Evolutionary conservation across 1,140 invertebrate genomes (phyloP), one percentile per base, ranked within the genome.

Genomic region (Copidosoma floridanum): DNA sequence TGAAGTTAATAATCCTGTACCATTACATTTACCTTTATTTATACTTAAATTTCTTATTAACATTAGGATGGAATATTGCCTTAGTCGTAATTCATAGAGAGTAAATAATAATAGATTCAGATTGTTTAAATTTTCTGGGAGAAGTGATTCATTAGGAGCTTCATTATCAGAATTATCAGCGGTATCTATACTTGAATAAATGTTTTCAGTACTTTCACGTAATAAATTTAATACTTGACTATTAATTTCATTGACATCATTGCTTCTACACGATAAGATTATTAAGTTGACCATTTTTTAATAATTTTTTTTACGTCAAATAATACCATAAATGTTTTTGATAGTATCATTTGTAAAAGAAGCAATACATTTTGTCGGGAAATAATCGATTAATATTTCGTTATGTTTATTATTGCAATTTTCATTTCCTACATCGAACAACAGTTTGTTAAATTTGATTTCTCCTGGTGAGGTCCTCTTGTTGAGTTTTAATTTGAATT

Each of bases 151-250:
- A 50, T 50, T 38, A 14, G 59, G 54, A 21, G 26, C 53, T 10
- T 20, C 18, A 46, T 60, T 57, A 53, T 60, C 43, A 53, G 38
- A 59, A 24, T 55, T 66, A n/a, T 65, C 47, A 23, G 46, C 43
- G 35, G 23, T 65, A 47, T 63, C 57, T 16, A 65, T 38, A 47
- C 64, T 52, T 46, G 57, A 52, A 53, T 62, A 60, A n/a, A 55
- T 55, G 26, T 21, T 32, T 41, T 62, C 58, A 37, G 32, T 53
- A 16, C n/a, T 50, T 43, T 50, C 12, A 50, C 58, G 35, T 1
- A 61, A 23, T 21, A 57, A 52, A 27, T 51, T 23, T 7, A 67
- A n/a, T 0, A 65, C 40, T 50, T 37, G 47, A 5, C 52, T 24
- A 50, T 65, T 67, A 6, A 65, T 62, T 14, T 52, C 38, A 20